Percentiles rank a stretch among this genome's conserved stretches.
Conservation (phyloP, 2,888 invertebrate genomes). For the Plutella xylostella region DNA sequence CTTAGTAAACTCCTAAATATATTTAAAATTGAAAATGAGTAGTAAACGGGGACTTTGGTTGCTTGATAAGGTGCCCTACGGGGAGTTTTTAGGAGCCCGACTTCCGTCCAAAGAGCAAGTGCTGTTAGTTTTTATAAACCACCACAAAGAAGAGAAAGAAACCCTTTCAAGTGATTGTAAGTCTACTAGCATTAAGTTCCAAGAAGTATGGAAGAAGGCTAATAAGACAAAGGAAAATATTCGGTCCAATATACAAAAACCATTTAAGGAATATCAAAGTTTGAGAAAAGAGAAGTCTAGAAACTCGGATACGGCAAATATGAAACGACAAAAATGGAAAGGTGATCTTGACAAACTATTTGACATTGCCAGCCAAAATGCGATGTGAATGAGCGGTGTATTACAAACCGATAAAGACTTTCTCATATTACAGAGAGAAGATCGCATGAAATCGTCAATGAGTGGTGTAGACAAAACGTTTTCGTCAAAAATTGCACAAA, state of each 20-base stretch:
- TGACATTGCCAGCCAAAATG: background rate
- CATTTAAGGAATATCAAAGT: background rate
- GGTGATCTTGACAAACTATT: background rate
- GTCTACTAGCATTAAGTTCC: constrained; percentile 2
- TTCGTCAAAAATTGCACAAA: background rate
- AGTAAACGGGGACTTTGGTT: background rate
- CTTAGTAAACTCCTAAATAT: too few relatives aligned
- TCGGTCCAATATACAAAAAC: background rate
- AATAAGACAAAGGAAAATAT: constrained; percentile 7
- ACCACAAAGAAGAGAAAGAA: constrained; percentile 4
- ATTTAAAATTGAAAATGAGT: background rate
- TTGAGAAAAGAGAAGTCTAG: background rate
- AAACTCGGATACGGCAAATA: background rate
- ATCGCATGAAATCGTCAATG: background rate
- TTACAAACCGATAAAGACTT: background rate
- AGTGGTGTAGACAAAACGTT: background rate
- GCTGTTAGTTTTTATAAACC: background rate
- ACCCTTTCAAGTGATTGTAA: too few relatives aligned
- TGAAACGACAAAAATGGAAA: background rate
- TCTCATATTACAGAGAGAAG: background rate
- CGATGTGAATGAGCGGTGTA: background rate
- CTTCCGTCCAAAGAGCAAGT: background rate
- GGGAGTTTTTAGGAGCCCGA: background rate
- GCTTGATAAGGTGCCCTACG: background rate
- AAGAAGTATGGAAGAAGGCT: constrained; percentile 3